A percentile compares a stretch with the other conserved stretches of the same genome.
Conservation (phyloP, 2,113 vertebrate species). For the Perccottus glenii region DNA sequence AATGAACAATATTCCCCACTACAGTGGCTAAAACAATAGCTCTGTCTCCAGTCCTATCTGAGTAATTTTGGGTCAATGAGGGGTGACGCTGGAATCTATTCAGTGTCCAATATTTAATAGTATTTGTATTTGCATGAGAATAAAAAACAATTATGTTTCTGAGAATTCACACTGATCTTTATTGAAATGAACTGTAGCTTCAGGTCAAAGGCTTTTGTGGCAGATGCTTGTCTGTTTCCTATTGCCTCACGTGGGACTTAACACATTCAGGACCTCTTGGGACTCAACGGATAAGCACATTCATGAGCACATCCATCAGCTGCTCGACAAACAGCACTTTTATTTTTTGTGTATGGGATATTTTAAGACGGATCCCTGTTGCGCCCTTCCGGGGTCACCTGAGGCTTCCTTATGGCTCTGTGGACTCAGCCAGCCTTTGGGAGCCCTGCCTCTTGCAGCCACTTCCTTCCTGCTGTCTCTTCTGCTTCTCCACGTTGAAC, state of each 20-base stretch:
- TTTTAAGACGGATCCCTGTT: conserved; percentile 37
- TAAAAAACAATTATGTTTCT: background rate
- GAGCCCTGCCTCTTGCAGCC: conserved; percentile 32
- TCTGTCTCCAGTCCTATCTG: background rate
- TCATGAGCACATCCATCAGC: conserved; percentile 38
- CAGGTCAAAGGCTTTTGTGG: conserved; percentile 12
- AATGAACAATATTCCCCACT: conserved; percentile 15
- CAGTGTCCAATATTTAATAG: conserved; percentile 1
- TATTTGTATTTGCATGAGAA: conserved; percentile 14
- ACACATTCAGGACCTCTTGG: conserved; percentile 51
- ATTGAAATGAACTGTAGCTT: conserved; percentile 28
- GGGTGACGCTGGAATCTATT: conserved; percentile 18
- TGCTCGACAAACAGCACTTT: background rate
- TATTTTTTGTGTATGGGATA: conserved; percentile 33
- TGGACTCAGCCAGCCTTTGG: conserved; percentile 16
- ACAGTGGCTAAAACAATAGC: conserved; percentile 9
- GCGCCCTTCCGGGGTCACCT: conserved; percentile 13
- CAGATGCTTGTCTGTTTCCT: conserved; percentile 37
- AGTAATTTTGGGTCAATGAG: conserved; percentile 5
- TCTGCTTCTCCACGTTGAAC: conserved; percentile 12
- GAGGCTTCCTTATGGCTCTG: conserved; percentile 45
- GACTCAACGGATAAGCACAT: conserved; percentile 51
- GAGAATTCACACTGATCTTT: conserved; percentile 14
- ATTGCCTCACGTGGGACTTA: conserved; percentile 50
- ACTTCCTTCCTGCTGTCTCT: conserved; percentile 29